Evolutionary conservation across 2,113 vertebrate species (phyloP), one percentile per base, ranked within the genome.

Genomic region (Paralichthys olivaceus): DNA sequence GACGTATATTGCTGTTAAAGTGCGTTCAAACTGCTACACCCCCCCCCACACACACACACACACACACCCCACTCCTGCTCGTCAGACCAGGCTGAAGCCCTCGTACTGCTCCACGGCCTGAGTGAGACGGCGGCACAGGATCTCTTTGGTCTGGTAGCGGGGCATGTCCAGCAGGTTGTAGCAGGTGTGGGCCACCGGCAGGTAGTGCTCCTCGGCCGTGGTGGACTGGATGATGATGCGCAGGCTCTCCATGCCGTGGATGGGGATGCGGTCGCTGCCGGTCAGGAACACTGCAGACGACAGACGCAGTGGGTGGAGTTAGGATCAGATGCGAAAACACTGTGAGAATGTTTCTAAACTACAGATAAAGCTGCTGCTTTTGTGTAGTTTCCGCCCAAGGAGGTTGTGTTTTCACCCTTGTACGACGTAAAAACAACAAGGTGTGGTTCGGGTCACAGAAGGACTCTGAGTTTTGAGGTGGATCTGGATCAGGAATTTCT

Each of bases 91-190:
- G 88, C 97, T 99, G 83, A 99, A 99, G 55, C 98, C 98, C 91
- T 99, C 97, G 0, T 98, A 98, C 93, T 98, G 96, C 82, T 99
- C 97, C 3, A 99, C 95, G 34, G 97, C 97, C 90, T 96, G 96
- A 4, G 95, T 95, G 45, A 99, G 96, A 20, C 96, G 94, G 0
- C 88, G 89, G 0, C 83, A 91, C 88, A 99, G 94, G 68, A 93
- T 91, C 86, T 97, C 96, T 93, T 97, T 98, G 94, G 93, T 98
- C 94, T 95, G 95, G 93, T 99, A 99, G 90, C 96, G 95, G 85
- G 98, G 98, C 90, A 99, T 95, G 93, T 99, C 97, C 23, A 99
- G 96, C 54, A 98, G 96, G 83, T 99, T 99, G 94, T 98, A 99
- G 94, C 98, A 99, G 87, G 98, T 99, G 81, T 99, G 98, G 0